A percentile compares a stretch with the other conserved stretches of the same genome.
phyloP scores from a whole-genome alignment of 1,140 invertebrate species.

The Lethrus apterus region DNA sequence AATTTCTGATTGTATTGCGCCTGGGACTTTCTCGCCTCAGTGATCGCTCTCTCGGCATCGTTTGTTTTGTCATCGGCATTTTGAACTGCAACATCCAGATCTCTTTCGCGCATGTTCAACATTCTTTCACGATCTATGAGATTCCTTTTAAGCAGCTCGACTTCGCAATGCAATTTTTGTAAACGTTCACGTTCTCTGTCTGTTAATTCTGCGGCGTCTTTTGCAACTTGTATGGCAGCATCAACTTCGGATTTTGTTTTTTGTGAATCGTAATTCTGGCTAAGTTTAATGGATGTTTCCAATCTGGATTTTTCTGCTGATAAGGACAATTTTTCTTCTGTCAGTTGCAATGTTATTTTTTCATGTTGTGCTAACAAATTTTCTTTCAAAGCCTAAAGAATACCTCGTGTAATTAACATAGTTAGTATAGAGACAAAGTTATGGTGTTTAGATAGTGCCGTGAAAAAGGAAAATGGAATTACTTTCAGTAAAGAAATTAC shows the following conservation, averaged over 20 bases:
- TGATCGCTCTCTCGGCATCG: conserved; percentile 33
- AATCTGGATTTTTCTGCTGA: conserved; percentile 41
- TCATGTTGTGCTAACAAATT: conserved; percentile 42
- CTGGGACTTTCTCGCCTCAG: conserved; percentile 36
- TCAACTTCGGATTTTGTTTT: conserved; percentile 43
- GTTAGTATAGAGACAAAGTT: too few species aligned
- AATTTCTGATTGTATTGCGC: conserved; percentile 35
- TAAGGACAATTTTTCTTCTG: conserved; percentile 41
- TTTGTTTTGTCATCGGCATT: conserved; percentile 18
- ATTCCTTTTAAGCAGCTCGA: conserved; percentile 40
- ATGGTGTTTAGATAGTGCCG: too few species aligned
- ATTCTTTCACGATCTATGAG: conserved; percentile 40
- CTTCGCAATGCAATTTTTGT: conserved; percentile 39
- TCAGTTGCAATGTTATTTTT: conserved; percentile 37
- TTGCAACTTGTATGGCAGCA: conserved; percentile 43
- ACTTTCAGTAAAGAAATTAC: too few species aligned
- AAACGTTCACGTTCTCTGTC: conserved; percentile 42
- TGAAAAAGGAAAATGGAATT: too few species aligned
- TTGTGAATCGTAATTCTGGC: conserved; percentile 34
- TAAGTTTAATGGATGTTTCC: conserved; percentile 40
- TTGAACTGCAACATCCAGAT: conserved; percentile 28
- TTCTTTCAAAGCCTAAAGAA: conserved; percentile 40
- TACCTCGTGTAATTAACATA: conserved; percentile 5
- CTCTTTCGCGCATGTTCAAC: conserved; percentile 37
- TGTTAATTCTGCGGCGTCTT: conserved; percentile 42